phyloP scores from a whole-genome alignment of 2,888 invertebrate species.

The Brassicogethes aeneus region DNA sequence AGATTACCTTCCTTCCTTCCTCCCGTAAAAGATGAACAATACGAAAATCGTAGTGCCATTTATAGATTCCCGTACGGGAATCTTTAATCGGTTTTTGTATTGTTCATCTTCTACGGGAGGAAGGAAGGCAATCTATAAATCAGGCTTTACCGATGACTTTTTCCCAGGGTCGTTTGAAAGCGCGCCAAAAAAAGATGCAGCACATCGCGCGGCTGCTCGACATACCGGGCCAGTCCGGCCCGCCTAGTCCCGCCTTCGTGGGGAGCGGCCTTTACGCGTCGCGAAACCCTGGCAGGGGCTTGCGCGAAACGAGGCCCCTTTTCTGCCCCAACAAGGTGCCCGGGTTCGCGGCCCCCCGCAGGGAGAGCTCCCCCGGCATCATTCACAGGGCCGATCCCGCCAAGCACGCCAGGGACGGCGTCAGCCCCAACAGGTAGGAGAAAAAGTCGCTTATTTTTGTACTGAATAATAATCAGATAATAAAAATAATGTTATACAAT shows the following conservation, averaged over 20 bases:
- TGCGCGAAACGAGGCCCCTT: conserved; percentile 34
- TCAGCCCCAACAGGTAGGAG: conserved; percentile 27
- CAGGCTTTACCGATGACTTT: neutral
- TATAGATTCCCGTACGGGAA: too few relatives aligned
- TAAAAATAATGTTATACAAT: too few relatives aligned
- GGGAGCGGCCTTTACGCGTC: conserved; percentile 31
- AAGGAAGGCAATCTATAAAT: too few relatives aligned
- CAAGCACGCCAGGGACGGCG: conserved; percentile 23
- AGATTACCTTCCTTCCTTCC: too few relatives aligned
- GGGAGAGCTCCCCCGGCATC: conserved; percentile 39
- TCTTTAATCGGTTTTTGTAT: conserved; percentile 1
- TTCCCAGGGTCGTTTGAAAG: conserved; percentile 75
- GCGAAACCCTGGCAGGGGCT: conserved; percentile 32
- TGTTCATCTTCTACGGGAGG: too few relatives aligned
- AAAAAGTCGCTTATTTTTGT: too few relatives aligned
- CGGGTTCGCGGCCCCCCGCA: conserved; percentile 40
- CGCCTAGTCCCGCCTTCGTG: conserved; percentile 42
- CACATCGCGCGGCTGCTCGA: conserved; percentile 89
- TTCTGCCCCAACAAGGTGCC: conserved; percentile 36
- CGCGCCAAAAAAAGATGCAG: conserved; percentile 93
- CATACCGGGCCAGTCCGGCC: conserved; percentile 54
- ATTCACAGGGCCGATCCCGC: conserved; percentile 32
- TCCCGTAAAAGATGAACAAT: too few relatives aligned
- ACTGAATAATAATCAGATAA: too few relatives aligned
- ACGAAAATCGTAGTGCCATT: too few relatives aligned